Conservation (phyloP, 2,797 vertebrate species). For the Falco cherrug region DNA sequence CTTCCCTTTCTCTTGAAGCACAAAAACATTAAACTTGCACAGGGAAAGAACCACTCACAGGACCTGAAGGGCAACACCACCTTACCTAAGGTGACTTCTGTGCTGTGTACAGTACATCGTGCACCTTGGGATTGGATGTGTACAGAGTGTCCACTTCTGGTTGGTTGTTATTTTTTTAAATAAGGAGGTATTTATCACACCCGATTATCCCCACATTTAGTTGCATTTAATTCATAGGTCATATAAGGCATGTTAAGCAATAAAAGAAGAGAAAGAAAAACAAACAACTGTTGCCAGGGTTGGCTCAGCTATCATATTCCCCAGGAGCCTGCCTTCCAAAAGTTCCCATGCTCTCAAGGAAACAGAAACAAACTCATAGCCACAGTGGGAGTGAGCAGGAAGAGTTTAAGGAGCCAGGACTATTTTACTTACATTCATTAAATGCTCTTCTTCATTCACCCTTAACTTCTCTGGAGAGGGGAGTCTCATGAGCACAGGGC, state of each 20-base stretch:
- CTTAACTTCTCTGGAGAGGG: background rate
- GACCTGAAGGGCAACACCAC: background rate
- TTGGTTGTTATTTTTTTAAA: background rate
- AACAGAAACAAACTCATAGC: background rate
- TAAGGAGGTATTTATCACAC: background rate
- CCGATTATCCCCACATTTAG: background rate
- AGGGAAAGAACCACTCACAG: background rate
- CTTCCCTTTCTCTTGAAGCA: background rate
- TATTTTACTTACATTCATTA: slow-evolving; percentile 26
- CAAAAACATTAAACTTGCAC: background rate
- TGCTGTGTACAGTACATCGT: background rate
- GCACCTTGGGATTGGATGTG: background rate
- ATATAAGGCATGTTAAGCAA: background rate
- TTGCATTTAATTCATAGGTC: background rate
- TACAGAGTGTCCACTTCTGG: background rate
- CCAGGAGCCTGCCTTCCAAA: background rate
- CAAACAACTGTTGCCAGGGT: background rate
- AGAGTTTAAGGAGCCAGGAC: background rate
- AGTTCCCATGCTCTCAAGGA: slow-evolving; percentile 10
- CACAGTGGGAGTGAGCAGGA: background rate
- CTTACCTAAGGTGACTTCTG: background rate
- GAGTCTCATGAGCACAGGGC: background rate
- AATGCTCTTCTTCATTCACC: background rate
- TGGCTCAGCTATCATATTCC: background rate
- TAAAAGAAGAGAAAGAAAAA: background rate